Percentiles rank a stretch among this genome's conserved stretches.
Evolutionary conservation across 2,888 invertebrate species (phyloP).

Genomic region (Macaria notata): DNA sequence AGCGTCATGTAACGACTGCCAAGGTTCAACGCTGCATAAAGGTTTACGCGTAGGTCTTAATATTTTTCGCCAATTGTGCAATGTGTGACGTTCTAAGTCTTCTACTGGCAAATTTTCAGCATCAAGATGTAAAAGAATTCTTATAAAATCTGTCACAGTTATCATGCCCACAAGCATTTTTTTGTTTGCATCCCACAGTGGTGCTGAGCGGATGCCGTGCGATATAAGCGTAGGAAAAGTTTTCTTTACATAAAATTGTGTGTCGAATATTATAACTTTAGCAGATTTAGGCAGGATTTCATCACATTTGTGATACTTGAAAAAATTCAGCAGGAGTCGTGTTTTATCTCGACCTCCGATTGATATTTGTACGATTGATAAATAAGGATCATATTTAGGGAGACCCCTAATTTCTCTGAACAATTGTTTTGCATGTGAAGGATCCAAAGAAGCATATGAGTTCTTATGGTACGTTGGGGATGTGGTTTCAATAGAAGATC

Average conservation of each 20-base stretch:
- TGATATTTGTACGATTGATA: conserved; percentile 78
- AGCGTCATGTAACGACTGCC: conserved; percentile 74
- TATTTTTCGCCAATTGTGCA: conserved; percentile 74
- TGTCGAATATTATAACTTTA: conserved; percentile 78
- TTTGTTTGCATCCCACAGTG: conserved; percentile 73
- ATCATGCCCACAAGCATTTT: conserved; percentile 76
- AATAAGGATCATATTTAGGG: conserved; percentile 75
- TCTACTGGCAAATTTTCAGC: conserved; percentile 69
- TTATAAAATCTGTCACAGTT: conserved; percentile 76
- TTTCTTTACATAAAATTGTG: conserved; percentile 73
- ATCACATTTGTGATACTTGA: conserved; percentile 77
- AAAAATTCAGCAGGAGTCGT: conserved; percentile 72
- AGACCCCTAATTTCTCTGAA: conserved; percentile 76
- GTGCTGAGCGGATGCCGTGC: conserved; percentile 75
- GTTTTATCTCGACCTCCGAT: conserved; percentile 77
- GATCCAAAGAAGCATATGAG: conserved; percentile 74
- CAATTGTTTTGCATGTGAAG: conserved; percentile 72
- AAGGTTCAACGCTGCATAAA: conserved; percentile 67
- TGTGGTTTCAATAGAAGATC: conserved; percentile 74
- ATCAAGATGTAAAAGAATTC: conserved; percentile 69
- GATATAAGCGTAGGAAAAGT: conserved; percentile 76
- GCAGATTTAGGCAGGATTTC: conserved; percentile 78
- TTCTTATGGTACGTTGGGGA: conserved; percentile 78
- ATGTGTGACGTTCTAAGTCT: conserved; percentile 71
- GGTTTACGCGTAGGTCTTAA: conserved; percentile 66